These are phyloP conservation scores for Parotocinclus haroldoi DNA, from an alignment of 2,797 vertebrate genomes.

Conservation along the genomic window DNA sequence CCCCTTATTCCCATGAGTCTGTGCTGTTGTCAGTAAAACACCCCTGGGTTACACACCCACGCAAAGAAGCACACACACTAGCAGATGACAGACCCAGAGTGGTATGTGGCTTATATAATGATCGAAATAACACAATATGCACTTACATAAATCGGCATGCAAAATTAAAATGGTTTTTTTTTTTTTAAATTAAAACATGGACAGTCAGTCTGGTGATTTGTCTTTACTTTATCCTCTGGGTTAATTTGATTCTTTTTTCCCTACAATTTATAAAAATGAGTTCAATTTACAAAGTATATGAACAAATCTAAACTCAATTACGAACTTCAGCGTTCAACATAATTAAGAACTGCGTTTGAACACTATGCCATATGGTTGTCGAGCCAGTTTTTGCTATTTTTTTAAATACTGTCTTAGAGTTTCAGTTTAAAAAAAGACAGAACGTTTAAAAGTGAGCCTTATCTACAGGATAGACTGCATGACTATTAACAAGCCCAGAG, in stretches of 20 bases:
- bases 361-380: too few relatives aligned
- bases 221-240: neutral
- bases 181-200: too few relatives aligned
- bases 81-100: neutral
- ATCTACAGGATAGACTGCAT: too few relatives aligned
- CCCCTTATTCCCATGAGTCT: constrained; percentile 2
- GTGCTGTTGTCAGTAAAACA: constrained; percentile 25
- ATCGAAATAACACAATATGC: neutral
- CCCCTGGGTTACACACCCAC: constrained; percentile 7
- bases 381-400: too few relatives aligned
- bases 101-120: neutral
- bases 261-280: too few relatives aligned
- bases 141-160: neutral
- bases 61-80: neutral
- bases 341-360: neutral
- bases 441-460: too few relatives aligned
- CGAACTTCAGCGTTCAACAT: neutral
- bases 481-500: too few relatives aligned
- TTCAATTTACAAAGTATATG: neutral
- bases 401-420: too few relatives aligned
- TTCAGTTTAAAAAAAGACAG: too few relatives aligned
- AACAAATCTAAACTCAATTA: constrained; percentile 23
- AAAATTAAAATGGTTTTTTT: neutral
- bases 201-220: neutral
- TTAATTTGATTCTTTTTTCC: neutral